Percentiles rank a stretch among this genome's conserved stretches.
These are phyloP conservation scores for Cyprinus carpio DNA, from an alignment of 2,113 vertebrate species.

Conservation along the genomic window DNA sequence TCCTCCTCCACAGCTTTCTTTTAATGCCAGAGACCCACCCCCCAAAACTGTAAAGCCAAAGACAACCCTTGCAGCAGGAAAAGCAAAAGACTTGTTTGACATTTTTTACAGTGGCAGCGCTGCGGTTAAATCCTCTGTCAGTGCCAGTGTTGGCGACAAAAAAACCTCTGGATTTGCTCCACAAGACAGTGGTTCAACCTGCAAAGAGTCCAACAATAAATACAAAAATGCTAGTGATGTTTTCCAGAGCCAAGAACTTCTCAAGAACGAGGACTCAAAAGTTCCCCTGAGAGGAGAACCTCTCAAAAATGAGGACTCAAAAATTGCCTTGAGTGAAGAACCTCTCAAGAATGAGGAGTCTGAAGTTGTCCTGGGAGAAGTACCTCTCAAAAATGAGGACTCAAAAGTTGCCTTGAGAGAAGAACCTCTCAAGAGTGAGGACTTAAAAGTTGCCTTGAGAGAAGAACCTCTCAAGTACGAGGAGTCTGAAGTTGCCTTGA, in stretches of 20 bases:
- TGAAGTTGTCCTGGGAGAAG: not conserved
- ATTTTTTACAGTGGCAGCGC: constrained; percentile 85
- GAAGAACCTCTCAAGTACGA: not conserved
- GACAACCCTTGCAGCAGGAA: constrained; percentile 86
- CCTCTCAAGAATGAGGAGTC: not conserved
- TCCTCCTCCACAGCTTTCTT: constrained; percentile 78
- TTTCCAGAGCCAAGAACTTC: not conserved
- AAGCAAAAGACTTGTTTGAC: constrained; percentile 89
- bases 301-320: not conserved
- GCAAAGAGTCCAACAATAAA: constrained; percentile 2
- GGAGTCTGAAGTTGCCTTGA: not conserved
- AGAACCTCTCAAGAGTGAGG: not conserved
- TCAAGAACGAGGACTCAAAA: not conserved
- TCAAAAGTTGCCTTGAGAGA: not conserved
- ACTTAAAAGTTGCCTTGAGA: not conserved
- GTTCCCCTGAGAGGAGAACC: not conserved
- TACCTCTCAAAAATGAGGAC: not conserved
- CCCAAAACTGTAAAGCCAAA: constrained; percentile 85
- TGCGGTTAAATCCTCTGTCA: constrained; percentile 11
- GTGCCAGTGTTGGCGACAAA: constrained; percentile 24
- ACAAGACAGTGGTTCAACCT: not conserved
- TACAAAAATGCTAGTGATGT: not conserved
- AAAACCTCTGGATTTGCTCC: constrained; percentile 26
- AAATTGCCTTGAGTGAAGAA: not conserved
- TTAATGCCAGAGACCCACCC: constrained; percentile 70